Conservation (phyloP, 1,140 invertebrate genomes). For the Archegozetes longisetosus region DNA sequence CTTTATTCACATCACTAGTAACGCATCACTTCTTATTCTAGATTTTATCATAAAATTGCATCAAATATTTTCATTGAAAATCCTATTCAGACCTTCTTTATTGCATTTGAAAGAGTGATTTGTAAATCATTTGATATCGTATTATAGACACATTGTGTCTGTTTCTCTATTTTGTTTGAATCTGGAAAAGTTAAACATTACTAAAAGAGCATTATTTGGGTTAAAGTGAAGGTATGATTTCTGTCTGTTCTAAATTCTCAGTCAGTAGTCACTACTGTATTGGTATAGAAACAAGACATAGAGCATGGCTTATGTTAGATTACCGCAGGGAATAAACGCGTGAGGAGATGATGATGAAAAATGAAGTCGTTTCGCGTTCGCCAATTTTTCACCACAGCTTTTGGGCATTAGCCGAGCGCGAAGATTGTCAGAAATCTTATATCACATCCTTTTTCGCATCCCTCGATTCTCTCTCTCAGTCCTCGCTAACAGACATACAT, state of each 20-base stretch:
- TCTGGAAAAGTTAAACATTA: background rate
- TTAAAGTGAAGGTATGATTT: background rate
- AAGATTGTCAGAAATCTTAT: background rate
- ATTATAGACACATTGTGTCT: background rate
- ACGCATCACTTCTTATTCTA: too few species aligned
- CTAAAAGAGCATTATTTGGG: background rate
- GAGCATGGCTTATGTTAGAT: background rate
- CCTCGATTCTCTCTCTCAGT: background rate
- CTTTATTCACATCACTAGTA: too few species aligned
- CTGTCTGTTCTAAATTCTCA: background rate
- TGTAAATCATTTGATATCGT: background rate
- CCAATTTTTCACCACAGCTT: background rate
- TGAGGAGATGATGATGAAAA: background rate
- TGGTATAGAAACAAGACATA: background rate
- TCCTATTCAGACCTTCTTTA: too few species aligned
- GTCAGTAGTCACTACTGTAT: background rate
- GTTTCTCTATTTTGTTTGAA: background rate
- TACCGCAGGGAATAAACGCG: background rate
- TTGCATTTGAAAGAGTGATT: background rate
- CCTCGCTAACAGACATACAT: background rate
- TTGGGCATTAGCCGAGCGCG: background rate
- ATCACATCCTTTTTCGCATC: background rate
- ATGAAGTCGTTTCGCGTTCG: background rate
- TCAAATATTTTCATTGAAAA: too few species aligned
- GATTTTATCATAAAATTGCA: too few species aligned